Conservation (phyloP, 2,888 invertebrate genomes). For the Ophion ventricosus region DNA sequence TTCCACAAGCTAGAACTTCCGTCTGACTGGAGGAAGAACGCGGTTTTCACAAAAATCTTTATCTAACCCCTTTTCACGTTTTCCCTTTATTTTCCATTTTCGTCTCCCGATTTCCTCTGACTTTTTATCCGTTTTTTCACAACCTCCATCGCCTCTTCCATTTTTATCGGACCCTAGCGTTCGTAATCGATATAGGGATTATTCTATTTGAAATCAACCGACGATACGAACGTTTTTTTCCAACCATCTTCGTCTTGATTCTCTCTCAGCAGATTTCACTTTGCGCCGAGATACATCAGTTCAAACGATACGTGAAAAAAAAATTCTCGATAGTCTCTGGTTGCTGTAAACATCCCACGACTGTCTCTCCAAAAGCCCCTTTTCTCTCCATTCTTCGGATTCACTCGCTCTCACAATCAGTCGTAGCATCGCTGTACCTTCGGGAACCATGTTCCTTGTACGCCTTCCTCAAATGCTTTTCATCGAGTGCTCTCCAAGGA, state of each 20-base stretch:
- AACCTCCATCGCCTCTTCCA: constrained; percentile 25
- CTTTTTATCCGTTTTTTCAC: constrained; percentile 29
- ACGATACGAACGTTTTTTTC: constrained; percentile 50
- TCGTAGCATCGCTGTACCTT: constrained; percentile 51
- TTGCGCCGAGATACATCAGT: constrained; percentile 34
- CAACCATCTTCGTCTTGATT: constrained; percentile 12
- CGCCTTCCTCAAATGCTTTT: constrained; percentile 53
- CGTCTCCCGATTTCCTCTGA: constrained; percentile 11
- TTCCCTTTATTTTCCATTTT: constrained; percentile 23
- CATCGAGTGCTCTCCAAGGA: constrained; percentile 57
- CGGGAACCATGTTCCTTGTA: constrained; percentile 67
- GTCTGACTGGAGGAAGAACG: constrained; percentile 18
- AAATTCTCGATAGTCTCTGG: constrained; percentile 50
- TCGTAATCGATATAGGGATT: constrained; percentile 67
- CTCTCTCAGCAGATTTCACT: constrained; percentile 33
- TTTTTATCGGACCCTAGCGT: constrained; percentile 30
- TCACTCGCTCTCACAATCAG: constrained; percentile 16
- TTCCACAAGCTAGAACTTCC: constrained; percentile 1
- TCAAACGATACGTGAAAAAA: constrained; percentile 31
- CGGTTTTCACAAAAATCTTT: constrained; percentile 15
- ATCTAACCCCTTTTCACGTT: constrained; percentile 20
- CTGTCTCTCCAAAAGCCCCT: constrained; percentile 48
- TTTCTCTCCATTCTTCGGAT: constrained; percentile 17
- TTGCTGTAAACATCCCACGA: constrained; percentile 52
- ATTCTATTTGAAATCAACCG: constrained; percentile 75